phyloP scores from a whole-genome alignment of 2,888 invertebrate species.

The Limulus polyphemus region DNA sequence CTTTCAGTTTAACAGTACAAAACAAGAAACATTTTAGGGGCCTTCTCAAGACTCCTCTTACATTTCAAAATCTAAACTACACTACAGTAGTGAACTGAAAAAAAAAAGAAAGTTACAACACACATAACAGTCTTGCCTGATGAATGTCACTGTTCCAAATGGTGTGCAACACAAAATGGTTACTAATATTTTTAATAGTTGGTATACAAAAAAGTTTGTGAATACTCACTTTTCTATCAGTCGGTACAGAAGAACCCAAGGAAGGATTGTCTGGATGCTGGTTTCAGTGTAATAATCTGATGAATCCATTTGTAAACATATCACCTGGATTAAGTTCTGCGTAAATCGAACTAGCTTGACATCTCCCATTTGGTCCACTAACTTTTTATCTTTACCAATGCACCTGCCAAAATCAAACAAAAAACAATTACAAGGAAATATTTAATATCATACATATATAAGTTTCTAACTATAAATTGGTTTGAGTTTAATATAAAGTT shows the following conservation, averaged over 20 bases:
- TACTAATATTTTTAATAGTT: not conserved
- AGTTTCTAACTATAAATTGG: too few relatives aligned
- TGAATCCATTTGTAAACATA: conserved; percentile 62
- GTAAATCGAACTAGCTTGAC: conserved; percentile 53
- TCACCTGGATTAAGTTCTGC: conserved; percentile 58
- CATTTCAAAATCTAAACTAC: too few relatives aligned
- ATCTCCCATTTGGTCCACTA: conserved; percentile 38
- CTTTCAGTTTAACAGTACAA: too few relatives aligned
- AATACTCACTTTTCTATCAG: conserved; percentile 47
- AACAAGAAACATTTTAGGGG: too few relatives aligned
- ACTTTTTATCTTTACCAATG: conserved; percentile 8
- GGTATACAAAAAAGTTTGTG: not conserved
- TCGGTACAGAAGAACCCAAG: conserved; percentile 73
- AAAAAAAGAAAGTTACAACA: too few relatives aligned
- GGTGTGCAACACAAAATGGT: not conserved
- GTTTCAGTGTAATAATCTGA: conserved; percentile 50
- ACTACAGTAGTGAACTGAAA: too few relatives aligned
- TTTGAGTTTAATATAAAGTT: too few relatives aligned
- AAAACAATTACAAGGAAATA: conserved; percentile 11
- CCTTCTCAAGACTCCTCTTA: too few relatives aligned
- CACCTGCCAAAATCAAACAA: conserved; percentile 7
- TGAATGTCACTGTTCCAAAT: not conserved
- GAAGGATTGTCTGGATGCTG: conserved; percentile 56
- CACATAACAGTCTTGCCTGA: not conserved
- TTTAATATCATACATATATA: too few relatives aligned